These are phyloP conservation scores for Micromesistius poutassou DNA, from an alignment of 2,797 vertebrate species.

Conservation along the genomic window DNA sequence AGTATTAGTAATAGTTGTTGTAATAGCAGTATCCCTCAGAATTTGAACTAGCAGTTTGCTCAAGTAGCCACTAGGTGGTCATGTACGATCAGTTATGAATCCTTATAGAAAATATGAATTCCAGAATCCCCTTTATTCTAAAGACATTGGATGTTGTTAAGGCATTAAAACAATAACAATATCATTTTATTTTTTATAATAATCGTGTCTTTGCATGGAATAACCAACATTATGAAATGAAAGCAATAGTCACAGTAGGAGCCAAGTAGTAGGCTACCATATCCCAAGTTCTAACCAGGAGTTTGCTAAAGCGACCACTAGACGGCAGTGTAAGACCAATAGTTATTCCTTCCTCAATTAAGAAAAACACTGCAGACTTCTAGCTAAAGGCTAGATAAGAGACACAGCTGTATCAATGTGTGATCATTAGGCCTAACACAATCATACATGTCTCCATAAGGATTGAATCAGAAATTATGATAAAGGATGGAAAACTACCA, in stretches of 20 bases:
- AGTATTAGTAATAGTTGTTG: too few species aligned
- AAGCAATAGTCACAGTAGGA: too few species aligned
- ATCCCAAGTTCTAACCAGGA: background rate
- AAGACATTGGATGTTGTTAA: background rate
- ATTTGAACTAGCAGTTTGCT: background rate
- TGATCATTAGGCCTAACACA: too few species aligned
- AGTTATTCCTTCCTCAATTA: background rate
- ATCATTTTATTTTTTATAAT: too few species aligned
- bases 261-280: background rate
- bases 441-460: too few species aligned
- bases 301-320: background rate
- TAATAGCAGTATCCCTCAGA: background rate
- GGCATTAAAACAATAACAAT: background rate
- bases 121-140: background rate
- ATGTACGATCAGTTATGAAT: background rate
- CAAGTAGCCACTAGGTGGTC: background rate
- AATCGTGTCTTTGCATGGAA: too few species aligned
- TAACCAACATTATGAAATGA: too few species aligned
- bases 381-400: background rate
- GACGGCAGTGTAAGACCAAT: background rate
- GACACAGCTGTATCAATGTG: background rate
- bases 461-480: too few species aligned
- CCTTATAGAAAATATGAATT: background rate
- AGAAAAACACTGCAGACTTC: background rate
- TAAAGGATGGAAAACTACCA: too few species aligned